These are phyloP conservation scores for Lysandra bellargus DNA, from an alignment of 2,888 invertebrate genomes.

Conservation along the genomic window DNA sequence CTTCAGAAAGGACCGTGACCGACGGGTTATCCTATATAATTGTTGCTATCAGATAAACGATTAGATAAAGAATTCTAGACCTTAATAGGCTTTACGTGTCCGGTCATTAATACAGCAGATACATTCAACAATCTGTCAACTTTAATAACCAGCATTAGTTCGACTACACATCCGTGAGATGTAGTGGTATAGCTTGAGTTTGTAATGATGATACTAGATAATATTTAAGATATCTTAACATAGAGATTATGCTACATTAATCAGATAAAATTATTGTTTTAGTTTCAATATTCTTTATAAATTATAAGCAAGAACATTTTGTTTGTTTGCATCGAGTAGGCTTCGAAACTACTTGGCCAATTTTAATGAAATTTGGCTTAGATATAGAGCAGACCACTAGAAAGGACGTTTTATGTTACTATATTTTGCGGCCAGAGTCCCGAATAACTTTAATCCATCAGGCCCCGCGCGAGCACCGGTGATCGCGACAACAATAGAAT, in stretches of 20 bases:
- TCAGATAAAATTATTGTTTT: too few relatives aligned
- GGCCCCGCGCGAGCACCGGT: too few relatives aligned
- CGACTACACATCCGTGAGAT: background rate
- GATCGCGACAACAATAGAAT: too few relatives aligned
- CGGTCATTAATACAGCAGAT: background rate
- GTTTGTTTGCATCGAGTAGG: too few relatives aligned
- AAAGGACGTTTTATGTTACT: too few relatives aligned
- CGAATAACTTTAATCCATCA: too few relatives aligned
- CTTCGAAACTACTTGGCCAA: too few relatives aligned
- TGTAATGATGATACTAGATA: background rate
- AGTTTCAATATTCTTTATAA: too few relatives aligned
- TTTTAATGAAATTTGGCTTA: too few relatives aligned
- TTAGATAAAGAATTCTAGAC: background rate
- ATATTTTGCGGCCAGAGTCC: too few relatives aligned
- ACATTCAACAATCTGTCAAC: background rate
- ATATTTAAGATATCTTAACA: background rate
- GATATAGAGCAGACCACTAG: too few relatives aligned
- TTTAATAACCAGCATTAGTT: conserved; percentile 1
- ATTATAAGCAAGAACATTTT: too few relatives aligned
- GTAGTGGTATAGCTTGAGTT: background rate
- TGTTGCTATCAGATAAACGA: background rate
- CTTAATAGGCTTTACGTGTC: background rate
- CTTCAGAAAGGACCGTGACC: background rate
- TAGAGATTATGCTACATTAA: background rate
- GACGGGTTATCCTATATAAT: conserved; percentile 3